Conservation (phyloP, 2,797 vertebrate species). For the Phaenicophaeus curvirostris region DNA sequence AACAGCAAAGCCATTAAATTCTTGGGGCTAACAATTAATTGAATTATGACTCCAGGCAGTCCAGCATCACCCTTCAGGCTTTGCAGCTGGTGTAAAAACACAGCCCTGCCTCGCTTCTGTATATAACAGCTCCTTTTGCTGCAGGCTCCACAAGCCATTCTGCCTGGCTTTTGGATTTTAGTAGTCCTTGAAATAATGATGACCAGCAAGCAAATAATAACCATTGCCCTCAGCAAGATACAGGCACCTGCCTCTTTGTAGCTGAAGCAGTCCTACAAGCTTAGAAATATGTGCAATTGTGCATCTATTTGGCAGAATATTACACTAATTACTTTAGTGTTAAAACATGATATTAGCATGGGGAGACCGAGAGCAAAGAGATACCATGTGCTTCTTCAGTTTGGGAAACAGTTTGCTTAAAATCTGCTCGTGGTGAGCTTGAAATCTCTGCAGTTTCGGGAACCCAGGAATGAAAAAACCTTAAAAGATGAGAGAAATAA, state of each 20-base stretch:
- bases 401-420: constrained; percentile 86
- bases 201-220: background rate
- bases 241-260: background rate
- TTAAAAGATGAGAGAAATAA: constrained; percentile 43
- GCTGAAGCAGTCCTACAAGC: background rate
- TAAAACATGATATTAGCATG: background rate
- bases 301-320: background rate
- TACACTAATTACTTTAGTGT: background rate
- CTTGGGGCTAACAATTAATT: background rate
- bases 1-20: background rate
- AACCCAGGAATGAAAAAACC: constrained; percentile 89
- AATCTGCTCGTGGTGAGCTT: constrained; percentile 86
- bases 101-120: background rate
- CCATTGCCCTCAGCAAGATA: background rate
- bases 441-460: constrained; percentile 88
- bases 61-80: background rate
- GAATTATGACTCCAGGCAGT: background rate
- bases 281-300: background rate
- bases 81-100: background rate
- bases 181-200: background rate
- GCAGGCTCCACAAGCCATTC: background rate
- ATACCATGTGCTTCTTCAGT: constrained; percentile 88
- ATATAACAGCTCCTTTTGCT: background rate
- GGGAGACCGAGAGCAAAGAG: background rate
- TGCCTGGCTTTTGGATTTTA: background rate